Evolutionary conservation across 2,113 vertebrate genomes (phyloP).

Genomic region (Macroglossus sobrinus): DNA sequence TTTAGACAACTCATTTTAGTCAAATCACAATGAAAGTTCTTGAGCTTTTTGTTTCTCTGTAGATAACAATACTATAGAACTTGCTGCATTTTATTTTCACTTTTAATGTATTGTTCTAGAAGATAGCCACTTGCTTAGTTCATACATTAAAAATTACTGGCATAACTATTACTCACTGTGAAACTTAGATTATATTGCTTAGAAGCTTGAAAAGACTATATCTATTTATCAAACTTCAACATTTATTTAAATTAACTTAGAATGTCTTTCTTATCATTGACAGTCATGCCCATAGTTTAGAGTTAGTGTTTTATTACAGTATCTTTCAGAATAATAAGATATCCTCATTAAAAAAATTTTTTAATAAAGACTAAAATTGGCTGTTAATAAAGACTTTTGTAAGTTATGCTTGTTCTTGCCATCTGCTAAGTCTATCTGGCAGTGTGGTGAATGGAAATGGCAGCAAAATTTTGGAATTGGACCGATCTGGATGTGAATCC

Average conservation of each 20-base stretch:
- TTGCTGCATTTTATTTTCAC: not conserved
- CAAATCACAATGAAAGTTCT: not conserved
- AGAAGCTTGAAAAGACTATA: not conserved
- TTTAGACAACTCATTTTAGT: not conserved
- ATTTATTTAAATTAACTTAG: not conserved
- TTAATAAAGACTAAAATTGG: too few species aligned
- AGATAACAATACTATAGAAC: not conserved
- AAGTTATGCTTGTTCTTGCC: not conserved
- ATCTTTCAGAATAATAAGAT: not conserved
- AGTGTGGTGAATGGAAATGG: not conserved
- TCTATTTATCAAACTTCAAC: not conserved
- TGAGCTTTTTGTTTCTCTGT: not conserved
- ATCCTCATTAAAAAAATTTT: not conserved
- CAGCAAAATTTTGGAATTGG: not conserved
- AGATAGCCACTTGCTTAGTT: not conserved
- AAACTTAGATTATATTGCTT: not conserved
- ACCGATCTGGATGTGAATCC: not conserved
- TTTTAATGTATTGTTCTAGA: not conserved
- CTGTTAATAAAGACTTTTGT: not conserved
- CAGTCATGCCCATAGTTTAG: not conserved
- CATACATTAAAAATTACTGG: not conserved
- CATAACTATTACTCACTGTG: not conserved
- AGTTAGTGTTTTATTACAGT: not conserved
- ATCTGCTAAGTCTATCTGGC: not conserved
- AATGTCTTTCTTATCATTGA: not conserved